Evolutionary conservation across 2,797 vertebrate genomes (phyloP), one percentile per base, ranked within the genome.

Genomic region (Malacoctenus gilli): DNA sequence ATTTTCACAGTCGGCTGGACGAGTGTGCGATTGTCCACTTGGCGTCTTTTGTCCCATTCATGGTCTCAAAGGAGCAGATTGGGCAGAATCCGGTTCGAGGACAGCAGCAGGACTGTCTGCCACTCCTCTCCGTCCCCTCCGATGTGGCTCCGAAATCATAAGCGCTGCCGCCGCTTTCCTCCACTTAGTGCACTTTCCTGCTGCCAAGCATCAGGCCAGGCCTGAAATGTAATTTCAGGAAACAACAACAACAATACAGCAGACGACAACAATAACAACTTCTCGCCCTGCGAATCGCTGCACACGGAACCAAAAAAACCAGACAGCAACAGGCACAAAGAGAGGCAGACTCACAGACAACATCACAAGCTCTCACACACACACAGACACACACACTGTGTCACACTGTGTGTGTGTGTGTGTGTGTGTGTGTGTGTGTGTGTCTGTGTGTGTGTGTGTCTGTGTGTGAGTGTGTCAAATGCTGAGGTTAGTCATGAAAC

Each of bases 1-100:
- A 32, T 65, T 70, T 72, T 79, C 75, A 72, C 70, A 77, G 51
- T 31, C 44, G 59, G 80, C 41, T 65, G 68, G 30, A 21, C 30
- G 16, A 44, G 21, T 41, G 43, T 53, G 48, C 23, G 58, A 54
- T 52, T 66, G 68, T 72, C 47, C 39, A 23, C 72, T 71, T 81
- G 48, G 22, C 43, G 65, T 41, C 37, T 34, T 12, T 16, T 28
- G 31, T 62, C 22, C 55, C 37, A 47, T 56, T 80, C 41, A 55
- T n/a, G 54, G 63, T 63, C 60, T 65, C 36, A 55, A 62, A 72
- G 34, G 36, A 70, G 50, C 71, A 62, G 71, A 55, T 54, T 78
- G 67, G 14, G 23, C 14, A 30, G 40, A 72, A 38, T 63, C 42
- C 53, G 41, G 34, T 43, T 43, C 57, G 20, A 55, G 18, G 55